Evolutionary conservation across 2,888 invertebrate species (phyloP).

Genomic region (Aromia moschata): DNA sequence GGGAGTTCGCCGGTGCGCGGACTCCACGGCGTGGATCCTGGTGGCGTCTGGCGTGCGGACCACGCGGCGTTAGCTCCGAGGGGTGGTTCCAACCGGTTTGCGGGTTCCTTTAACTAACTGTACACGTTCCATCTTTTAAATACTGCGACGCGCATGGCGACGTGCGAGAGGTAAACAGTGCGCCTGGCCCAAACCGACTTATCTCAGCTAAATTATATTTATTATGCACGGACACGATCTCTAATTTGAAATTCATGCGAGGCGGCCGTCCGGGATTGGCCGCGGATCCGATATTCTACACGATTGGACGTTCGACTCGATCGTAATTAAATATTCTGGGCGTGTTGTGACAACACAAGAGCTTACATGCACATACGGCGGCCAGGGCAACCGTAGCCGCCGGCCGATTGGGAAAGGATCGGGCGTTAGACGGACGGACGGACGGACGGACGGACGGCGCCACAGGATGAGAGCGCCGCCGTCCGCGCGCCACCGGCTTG

Average conservation of each 20-base stretch:
- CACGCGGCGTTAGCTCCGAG: constrained; percentile 31
- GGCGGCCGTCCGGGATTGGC: constrained; percentile 47
- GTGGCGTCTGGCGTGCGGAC: constrained; percentile 18
- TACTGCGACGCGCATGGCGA: constrained; percentile 12
- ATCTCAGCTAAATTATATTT: constrained; percentile 27
- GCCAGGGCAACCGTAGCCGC: not conserved
- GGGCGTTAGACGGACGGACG: constrained; percentile 7
- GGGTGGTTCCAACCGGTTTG: constrained; percentile 52
- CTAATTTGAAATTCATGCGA: constrained; percentile 51
- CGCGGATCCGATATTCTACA: constrained; percentile 38
- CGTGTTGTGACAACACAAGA: constrained; percentile 35
- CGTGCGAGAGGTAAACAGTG: constrained; percentile 17
- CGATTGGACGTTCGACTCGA: constrained; percentile 48
- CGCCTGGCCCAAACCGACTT: constrained; percentile 4
- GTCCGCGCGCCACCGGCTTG: constrained; percentile 29
- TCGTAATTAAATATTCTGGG: constrained; percentile 47
- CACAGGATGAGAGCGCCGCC: constrained; percentile 40
- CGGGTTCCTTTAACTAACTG: constrained; percentile 41
- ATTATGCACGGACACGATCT: constrained; percentile 35
- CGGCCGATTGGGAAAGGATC: not conserved
- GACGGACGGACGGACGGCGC: constrained; percentile 46
- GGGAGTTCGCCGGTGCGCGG: constrained; percentile 30
- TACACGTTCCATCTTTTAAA: constrained; percentile 27
- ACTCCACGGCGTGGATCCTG: constrained; percentile 16
- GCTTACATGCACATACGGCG: constrained; percentile 13